Evolutionary conservation across 2,113 vertebrate genomes (phyloP).

Genomic region (Chlorodrepanis virens): DNA sequence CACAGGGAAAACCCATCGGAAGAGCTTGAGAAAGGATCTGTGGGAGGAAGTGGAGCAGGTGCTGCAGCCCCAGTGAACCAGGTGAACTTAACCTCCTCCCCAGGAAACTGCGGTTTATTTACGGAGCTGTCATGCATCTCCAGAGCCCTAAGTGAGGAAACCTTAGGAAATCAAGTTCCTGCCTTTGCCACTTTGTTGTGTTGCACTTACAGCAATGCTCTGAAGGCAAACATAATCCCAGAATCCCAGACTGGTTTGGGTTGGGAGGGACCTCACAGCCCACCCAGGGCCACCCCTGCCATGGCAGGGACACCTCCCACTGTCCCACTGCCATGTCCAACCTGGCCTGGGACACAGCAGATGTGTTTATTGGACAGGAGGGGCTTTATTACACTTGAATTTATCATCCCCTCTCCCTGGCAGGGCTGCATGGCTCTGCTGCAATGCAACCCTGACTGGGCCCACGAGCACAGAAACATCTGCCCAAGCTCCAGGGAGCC

Average conservation of each 20-base stretch:
- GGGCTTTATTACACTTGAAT: too few relatives aligned
- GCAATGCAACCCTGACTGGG: background rate
- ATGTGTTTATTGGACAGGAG: fast-evolving
- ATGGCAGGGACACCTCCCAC: background rate
- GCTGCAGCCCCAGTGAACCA: background rate
- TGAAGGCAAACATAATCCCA: background rate
- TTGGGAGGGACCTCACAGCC: fast-evolving
- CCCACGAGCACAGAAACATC: background rate
- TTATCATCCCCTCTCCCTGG: background rate
- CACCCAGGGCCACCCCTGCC: background rate
- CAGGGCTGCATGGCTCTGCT: fast-evolving
- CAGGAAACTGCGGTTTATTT: background rate
- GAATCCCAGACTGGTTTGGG: fast-evolving
- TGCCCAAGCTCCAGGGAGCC: background rate
- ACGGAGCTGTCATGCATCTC: background rate
- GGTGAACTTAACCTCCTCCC: background rate
- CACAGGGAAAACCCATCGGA: fast-evolving
- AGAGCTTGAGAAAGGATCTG: background rate
- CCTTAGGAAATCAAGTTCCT: background rate
- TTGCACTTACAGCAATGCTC: fast-evolving
- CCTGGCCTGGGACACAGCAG: background rate
- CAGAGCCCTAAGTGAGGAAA: background rate
- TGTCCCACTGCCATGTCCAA: background rate
- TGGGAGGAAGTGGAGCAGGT: background rate
- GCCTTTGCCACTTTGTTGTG: background rate